Base-by-base conservation (phyloP, 1,140 invertebrate species). In the Brevipalpus yothersi region DNA sequence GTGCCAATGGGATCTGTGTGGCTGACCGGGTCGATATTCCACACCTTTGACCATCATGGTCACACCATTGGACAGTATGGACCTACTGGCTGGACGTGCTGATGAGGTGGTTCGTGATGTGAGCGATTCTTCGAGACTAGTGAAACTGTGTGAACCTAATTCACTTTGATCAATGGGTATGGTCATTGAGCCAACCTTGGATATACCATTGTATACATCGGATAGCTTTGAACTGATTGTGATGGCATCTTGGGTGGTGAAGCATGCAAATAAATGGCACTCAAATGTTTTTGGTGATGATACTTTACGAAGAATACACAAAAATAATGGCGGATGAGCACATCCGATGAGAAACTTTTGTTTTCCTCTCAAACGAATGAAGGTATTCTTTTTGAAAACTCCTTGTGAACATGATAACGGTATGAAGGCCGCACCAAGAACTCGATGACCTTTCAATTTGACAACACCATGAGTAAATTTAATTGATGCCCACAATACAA, bases 261-360 rank as follows among this genome's bases (percentile, higher is more conserved):
- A 64, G 72, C 86, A 91, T 60, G 85, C 82, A 71, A 90, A 92
- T 15, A 82, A 86, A 72, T 92, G 87, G 69, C 86, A 91, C 71
- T 90, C 84, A 54, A 89, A 72, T 61, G 83, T 75, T 66, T 81
- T 82, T 3, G 82, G 79, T 10, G 56, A 23, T 10, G 63, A 60
- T 10, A 82, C 77, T 40, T 59, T 60, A 4, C 65, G 58, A 83
- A 90, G 90, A 19, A 91, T 83, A 47, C 89, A 86, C 13, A 85
- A 84, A 70, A 92, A 89, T 66, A 92, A 79, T 1, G 87, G 86
- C 0, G 84, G 83, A 71, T 87, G 84, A 40, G 67, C 66, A n/a
- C 65, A 41, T 45, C 47, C 40, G 13, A 55, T 15, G 11, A 60
- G 31, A 51, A 60, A 63, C 21, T 31, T 23, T 60, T 19, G 64